phyloP scores from a whole-genome alignment of 2,797 vertebrate species.

The Nasua narica region DNA sequence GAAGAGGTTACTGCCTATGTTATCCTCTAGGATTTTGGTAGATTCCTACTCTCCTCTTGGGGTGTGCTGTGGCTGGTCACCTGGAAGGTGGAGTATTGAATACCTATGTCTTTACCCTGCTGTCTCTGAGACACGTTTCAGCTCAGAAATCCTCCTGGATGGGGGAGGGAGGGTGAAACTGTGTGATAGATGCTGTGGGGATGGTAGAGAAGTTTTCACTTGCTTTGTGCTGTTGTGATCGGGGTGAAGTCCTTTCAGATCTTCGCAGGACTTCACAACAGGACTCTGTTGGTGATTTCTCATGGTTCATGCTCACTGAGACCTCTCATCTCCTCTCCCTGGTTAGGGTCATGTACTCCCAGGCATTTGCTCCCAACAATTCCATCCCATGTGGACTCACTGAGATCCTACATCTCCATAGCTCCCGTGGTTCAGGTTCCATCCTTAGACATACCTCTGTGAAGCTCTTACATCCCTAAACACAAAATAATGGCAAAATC shows the following conservation, averaged over 20 bases:
- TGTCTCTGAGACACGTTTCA: not conserved
- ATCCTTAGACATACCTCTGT: not conserved
- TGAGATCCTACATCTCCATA: not conserved
- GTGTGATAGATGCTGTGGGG: not conserved
- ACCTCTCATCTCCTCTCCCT: not conserved
- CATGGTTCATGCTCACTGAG: not conserved
- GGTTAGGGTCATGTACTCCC: not conserved
- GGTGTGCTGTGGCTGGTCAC: not conserved
- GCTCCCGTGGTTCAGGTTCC: not conserved
- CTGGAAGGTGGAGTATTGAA: not conserved
- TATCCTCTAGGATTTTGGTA: no score
- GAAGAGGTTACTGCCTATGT: no score
- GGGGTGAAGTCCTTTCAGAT: not conserved
- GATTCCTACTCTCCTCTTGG: not conserved
- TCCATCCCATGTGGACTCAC: not conserved
- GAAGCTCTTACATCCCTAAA: not conserved
- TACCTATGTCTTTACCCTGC: not conserved
- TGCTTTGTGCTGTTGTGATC: not conserved
- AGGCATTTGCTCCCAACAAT: not conserved
- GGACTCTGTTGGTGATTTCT: not conserved
- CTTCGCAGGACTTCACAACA: not conserved
- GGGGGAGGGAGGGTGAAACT: not conserved
- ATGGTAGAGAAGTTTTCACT: not conserved
- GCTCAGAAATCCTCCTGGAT: not conserved
- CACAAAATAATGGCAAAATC: not conserved